A percentile compares a stretch with the other conserved stretches of the same genome.
These are phyloP conservation scores for Magallana gigas DNA, from an alignment of 1,140 invertebrate species.

Conservation along the genomic window DNA sequence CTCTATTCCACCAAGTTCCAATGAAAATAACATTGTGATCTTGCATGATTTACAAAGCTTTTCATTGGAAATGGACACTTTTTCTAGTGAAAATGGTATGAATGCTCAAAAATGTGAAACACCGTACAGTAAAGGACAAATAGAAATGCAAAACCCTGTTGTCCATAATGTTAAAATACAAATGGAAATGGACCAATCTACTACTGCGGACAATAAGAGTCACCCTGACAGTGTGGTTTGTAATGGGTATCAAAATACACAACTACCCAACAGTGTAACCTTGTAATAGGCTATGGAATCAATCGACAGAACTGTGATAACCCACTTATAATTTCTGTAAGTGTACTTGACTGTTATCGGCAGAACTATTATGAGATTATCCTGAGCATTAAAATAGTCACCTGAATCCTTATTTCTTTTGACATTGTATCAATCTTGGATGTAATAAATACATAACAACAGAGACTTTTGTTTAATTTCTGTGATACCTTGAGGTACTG, in stretches of 20 bases:
- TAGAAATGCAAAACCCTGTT: conserved; percentile 19
- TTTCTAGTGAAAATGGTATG: neutral
- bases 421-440: no score
- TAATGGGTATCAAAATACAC: neutral
- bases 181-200: conserved; percentile 14
- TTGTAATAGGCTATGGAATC: no score
- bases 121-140: neutral
- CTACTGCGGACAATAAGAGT: neutral
- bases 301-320: no score
- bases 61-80: conserved; percentile 4
- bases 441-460: no score
- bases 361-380: no score
- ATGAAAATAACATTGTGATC: neutral
- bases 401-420: no score
- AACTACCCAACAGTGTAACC: no score
- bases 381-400: no score
- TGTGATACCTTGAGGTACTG: no score
- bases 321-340: no score
- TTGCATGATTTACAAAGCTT: conserved; percentile 16
- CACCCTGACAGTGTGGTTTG: neutral
- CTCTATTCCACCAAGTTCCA: neutral
- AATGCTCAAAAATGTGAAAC: neutral
- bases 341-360: no score
- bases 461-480: no score
- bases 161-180: conserved; percentile 29